Percentiles rank a stretch among this genome's conserved stretches.
phyloP scores from a whole-genome alignment of 2,113 vertebrate species.

The Ochotona curzoniae region DNA sequence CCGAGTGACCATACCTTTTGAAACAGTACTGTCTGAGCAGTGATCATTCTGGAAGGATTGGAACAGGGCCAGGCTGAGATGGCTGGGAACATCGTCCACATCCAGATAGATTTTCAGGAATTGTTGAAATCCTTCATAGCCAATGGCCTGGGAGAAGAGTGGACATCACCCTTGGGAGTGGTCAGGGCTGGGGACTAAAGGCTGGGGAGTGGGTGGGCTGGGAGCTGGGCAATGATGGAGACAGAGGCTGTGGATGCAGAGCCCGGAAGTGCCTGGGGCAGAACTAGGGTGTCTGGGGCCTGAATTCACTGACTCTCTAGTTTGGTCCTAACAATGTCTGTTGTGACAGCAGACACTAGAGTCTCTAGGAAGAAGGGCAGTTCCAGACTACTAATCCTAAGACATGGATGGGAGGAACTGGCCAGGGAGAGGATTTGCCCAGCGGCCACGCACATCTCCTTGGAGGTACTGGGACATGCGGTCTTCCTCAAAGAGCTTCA shows the following conservation, averaged over 20 bases:
- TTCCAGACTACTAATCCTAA: conserved; percentile 28
- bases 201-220: not conserved
- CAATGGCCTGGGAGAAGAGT: conserved; percentile 86
- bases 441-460: conserved; percentile 89
- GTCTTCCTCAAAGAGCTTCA: conserved; percentile 91
- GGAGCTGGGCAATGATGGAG: not conserved
- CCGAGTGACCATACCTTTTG: conserved; percentile 42
- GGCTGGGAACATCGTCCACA: conserved; percentile 87
- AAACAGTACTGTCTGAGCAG: not conserved
- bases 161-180: conserved; percentile 33
- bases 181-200: not conserved
- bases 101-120: conserved; percentile 94
- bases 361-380: not conserved
- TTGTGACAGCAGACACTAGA: not conserved
- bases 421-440: not conserved
- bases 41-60: conserved; percentile 89
- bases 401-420: conserved; percentile 25
- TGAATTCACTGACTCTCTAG: conserved; percentile 37
- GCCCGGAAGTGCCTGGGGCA: conserved; percentile 1
- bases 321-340: conserved; percentile 52
- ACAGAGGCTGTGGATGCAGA: not conserved
- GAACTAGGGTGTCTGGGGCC: not conserved
- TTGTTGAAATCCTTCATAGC: conserved; percentile 89
- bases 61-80: conserved; percentile 90
- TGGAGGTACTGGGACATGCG: conserved; percentile 87